These are phyloP conservation scores for Oplegnathus fasciatus DNA, from an alignment of 2,113 vertebrate genomes.

Conservation along the genomic window DNA sequence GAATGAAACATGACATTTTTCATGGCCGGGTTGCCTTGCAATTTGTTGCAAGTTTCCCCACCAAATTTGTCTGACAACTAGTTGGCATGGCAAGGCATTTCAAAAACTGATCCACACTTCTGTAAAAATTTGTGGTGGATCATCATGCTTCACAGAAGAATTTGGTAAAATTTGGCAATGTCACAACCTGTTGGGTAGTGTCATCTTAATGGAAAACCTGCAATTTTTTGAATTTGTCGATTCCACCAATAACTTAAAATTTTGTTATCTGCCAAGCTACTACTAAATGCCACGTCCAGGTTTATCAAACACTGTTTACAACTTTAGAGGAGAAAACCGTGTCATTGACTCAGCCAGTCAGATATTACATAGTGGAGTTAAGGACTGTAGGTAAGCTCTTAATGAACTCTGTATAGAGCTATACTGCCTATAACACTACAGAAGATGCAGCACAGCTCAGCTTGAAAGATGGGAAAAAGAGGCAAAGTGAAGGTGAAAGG, in stretches of 20 bases:
- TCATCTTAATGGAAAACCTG: too few species aligned
- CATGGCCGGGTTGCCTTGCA: too few species aligned
- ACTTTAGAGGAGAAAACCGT: not conserved
- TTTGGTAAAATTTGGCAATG: too few species aligned
- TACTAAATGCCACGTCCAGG: not conserved
- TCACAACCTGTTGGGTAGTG: too few species aligned
- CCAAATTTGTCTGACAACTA: too few species aligned
- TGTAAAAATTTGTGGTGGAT: too few species aligned
- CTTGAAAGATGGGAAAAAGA: not conserved
- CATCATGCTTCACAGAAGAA: too few species aligned
- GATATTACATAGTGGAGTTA: not conserved
- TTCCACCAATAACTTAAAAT: too few species aligned
- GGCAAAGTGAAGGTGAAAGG: not conserved
- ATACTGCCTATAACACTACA: not conserved
- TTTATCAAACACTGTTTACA: not conserved
- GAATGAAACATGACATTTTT: too few species aligned
- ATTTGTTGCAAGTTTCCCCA: too few species aligned
- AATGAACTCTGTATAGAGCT: not conserved
- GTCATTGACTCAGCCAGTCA: not conserved
- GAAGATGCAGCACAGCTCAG: not conserved
- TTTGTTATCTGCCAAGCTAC: not conserved
- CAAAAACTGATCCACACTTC: too few species aligned
- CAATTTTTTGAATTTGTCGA: not conserved
- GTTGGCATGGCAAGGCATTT: too few species aligned
- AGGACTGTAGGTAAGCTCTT: not conserved